Conservation (phyloP, 2,888 invertebrate species). For the Ceriagrion tenellum region DNA sequence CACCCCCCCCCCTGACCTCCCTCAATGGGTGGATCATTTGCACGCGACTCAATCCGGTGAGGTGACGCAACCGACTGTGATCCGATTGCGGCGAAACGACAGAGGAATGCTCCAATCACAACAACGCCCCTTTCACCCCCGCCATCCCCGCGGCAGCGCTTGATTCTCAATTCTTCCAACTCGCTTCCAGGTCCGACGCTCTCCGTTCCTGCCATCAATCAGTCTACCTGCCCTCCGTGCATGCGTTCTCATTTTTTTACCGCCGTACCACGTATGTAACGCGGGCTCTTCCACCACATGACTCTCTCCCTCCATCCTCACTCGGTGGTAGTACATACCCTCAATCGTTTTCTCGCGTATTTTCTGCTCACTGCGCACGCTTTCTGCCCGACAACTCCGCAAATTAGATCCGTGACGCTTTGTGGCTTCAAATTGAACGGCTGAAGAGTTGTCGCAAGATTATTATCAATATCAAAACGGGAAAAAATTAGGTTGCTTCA, state of each 20-base stretch:
- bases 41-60: neutral
- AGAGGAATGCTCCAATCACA: slow-evolving; percentile 3
- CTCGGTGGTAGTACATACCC: neutral
- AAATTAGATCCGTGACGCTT: too few species aligned
- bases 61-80: neutral
- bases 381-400: too few species aligned
- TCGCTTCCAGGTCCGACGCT: neutral
- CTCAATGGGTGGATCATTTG: neutral
- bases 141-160: neutral
- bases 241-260: neutral
- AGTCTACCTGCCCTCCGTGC: neutral
- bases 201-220: neutral
- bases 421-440: too few species aligned
- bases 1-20: too few species aligned
- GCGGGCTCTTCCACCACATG: neutral
- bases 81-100: neutral
- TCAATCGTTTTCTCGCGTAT: neutral
- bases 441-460: too few species aligned
- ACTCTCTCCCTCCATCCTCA: neutral
- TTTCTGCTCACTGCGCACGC: neutral
- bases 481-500: too few species aligned
- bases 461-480: too few species aligned
- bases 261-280: neutral
- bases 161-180: neutral
- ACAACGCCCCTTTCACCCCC: neutral